phyloP scores from a whole-genome alignment of 2,113 vertebrate genomes.

The Hemiprocne comata region DNA sequence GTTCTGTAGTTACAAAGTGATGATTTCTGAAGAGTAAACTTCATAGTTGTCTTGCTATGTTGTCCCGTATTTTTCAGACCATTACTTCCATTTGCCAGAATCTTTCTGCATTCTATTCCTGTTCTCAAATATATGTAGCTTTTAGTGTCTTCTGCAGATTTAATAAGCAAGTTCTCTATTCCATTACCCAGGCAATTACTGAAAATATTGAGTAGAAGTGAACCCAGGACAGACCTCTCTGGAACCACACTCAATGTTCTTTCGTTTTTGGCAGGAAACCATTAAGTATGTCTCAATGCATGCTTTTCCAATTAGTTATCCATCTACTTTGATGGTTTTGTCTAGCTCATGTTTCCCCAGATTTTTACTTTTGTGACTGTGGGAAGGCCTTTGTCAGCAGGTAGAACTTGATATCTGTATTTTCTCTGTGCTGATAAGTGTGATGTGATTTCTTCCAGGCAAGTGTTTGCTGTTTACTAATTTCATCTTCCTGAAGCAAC shows the following conservation, averaged over 20 bases:
- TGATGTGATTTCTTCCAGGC: neutral
- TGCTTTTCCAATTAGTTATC: slow-evolving; percentile 35
- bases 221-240: slow-evolving; percentile 30
- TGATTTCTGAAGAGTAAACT: slow-evolving; percentile 10
- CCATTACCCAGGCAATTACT: slow-evolving; percentile 55
- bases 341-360: neutral
- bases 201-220: slow-evolving; percentile 41
- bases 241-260: slow-evolving; percentile 23
- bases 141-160: slow-evolving; percentile 34
- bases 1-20: neutral
- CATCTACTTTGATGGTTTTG: neutral
- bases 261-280: slow-evolving; percentile 47
- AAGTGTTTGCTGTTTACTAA: neutral
- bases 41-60: neutral
- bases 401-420: neutral
- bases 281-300: slow-evolving; percentile 18
- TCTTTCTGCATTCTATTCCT: slow-evolving; percentile 1
- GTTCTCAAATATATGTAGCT: neutral
- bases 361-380: neutral
- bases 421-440: neutral
- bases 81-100: neutral
- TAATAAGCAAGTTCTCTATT: slow-evolving; percentile 56
- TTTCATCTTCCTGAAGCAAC: neutral
- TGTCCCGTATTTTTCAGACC: neutral
- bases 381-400: neutral